phyloP scores from a whole-genome alignment of 2,888 invertebrate species.

The Megamerina dolium region DNA sequence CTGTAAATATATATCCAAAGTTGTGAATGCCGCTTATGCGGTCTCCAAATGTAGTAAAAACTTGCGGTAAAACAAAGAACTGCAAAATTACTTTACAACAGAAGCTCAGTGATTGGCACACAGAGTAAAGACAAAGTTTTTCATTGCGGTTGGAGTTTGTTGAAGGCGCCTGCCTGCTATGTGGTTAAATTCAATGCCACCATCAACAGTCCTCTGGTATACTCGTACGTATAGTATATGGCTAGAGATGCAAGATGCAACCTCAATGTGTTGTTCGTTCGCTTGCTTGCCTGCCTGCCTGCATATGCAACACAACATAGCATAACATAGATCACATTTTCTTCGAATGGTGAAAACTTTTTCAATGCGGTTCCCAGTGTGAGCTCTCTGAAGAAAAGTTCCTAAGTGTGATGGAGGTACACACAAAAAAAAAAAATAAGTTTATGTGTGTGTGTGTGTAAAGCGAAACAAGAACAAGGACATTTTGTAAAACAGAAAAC shows the following conservation, averaged over 20 bases:
- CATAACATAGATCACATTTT: constrained; percentile 38
- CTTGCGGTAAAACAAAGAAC: constrained; percentile 37
- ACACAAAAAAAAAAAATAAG: neutral
- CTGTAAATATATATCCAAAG: too few relatives aligned
- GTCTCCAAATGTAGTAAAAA: constrained; percentile 35
- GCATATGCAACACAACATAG: too few relatives aligned
- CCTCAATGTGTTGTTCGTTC: too few relatives aligned
- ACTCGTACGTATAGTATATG: too few relatives aligned
- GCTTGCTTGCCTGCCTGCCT: too few relatives aligned
- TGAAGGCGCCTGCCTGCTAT: constrained; percentile 2
- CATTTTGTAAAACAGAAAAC: constrained; percentile 15
- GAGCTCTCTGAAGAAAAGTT: too few relatives aligned
- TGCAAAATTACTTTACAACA: constrained; percentile 29
- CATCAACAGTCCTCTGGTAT: too few relatives aligned
- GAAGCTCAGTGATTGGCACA: constrained; percentile 7
- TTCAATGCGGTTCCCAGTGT: constrained; percentile 19
- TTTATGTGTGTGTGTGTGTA: neutral
- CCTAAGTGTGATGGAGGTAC: too few relatives aligned
- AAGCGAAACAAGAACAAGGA: constrained; percentile 21
- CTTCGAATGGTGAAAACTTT: constrained; percentile 15
- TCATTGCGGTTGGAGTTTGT: constrained; percentile 3
- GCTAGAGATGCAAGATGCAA: too few relatives aligned
- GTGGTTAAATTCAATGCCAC: constrained; percentile 9
- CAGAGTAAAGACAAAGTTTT: constrained; percentile 34
- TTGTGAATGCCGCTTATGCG: too few relatives aligned